Conservation (phyloP, 2,888 invertebrate genomes). For the Phortica magna region DNA sequence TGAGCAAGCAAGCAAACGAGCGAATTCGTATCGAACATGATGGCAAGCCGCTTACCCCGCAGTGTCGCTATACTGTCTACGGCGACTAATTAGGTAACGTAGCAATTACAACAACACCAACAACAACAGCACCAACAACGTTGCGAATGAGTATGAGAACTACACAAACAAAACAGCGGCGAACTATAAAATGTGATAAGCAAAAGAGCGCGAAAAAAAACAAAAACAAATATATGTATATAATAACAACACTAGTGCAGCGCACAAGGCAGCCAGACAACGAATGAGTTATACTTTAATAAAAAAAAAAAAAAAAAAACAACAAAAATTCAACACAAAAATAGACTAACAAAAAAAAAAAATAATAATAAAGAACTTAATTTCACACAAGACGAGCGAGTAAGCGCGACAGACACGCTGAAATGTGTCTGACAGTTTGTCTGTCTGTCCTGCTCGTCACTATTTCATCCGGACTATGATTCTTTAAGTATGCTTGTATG, state of each 20-base stretch:
- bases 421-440: constrained; percentile 8
- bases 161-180: constrained; percentile 51
- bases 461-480: neutral
- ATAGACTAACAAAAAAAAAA: neutral
- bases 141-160: constrained; percentile 45
- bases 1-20: neutral
- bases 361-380: constrained; percentile 11
- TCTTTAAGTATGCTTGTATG: constrained; percentile 1
- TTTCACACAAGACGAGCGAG: constrained; percentile 2
- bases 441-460: neutral
- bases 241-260: constrained; percentile 38
- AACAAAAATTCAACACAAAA: constrained; percentile 25
- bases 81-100: constrained; percentile 74
- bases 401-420: neutral
- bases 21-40: constrained; percentile 7
- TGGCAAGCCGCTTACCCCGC: constrained; percentile 47
- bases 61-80: constrained; percentile 74
- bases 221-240: constrained; percentile 33
- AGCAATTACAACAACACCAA: constrained; percentile 61
- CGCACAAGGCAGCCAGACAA: constrained; percentile 46
- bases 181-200: constrained; percentile 65
- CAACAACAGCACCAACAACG: constrained; percentile 40
- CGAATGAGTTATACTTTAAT: constrained; percentile 24
- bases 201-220: constrained; percentile 46
- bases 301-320: constrained; percentile 15